Conservation (phyloP, 2,113 vertebrate species). For the Anoplopoma fimbria region DNA sequence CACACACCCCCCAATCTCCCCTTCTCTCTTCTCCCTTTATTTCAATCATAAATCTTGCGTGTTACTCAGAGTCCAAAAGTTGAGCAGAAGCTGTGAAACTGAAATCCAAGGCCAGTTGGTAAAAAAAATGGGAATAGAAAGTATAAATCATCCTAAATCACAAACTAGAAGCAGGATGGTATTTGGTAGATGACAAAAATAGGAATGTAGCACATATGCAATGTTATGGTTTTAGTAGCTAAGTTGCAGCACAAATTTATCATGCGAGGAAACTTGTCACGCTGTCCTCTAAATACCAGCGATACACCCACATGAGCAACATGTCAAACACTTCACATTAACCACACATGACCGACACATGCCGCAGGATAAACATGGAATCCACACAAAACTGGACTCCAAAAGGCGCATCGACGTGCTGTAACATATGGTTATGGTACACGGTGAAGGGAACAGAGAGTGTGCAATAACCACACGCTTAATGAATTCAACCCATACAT, state of each 20-base stretch:
- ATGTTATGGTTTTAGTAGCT: slow-evolving; percentile 23
- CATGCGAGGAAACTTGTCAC: slow-evolving; percentile 26
- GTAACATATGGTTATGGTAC: slow-evolving; percentile 42
- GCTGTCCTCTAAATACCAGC: slow-evolving; percentile 30
- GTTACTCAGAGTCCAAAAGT: slow-evolving; percentile 37
- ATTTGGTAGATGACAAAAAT: not conserved
- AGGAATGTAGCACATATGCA: slow-evolving; percentile 8
- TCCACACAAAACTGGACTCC: not conserved
- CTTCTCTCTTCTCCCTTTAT: slow-evolving; percentile 30
- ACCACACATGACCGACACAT: slow-evolving; percentile 23
- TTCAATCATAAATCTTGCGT: slow-evolving; percentile 56
- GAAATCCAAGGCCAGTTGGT: slow-evolving; percentile 23
- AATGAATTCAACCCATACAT: slow-evolving; percentile 64
- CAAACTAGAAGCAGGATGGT: not conserved
- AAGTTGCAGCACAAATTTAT: slow-evolving; percentile 25
- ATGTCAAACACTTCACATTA: slow-evolving; percentile 17
- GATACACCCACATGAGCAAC: slow-evolving; percentile 5
- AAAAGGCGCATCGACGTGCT: not conserved
- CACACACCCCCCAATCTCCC: slow-evolving; percentile 31
- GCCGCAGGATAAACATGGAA: slow-evolving; percentile 13
- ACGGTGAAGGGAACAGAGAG: slow-evolving; percentile 33
- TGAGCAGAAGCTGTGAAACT: slow-evolving; percentile 25
- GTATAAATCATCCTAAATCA: not conserved
- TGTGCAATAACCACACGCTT: slow-evolving; percentile 16
- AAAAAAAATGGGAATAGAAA: slow-evolving; percentile 33